Base-by-base conservation (phyloP, 2,797 vertebrate genomes). In the Pelobates cultripes region DNA sequence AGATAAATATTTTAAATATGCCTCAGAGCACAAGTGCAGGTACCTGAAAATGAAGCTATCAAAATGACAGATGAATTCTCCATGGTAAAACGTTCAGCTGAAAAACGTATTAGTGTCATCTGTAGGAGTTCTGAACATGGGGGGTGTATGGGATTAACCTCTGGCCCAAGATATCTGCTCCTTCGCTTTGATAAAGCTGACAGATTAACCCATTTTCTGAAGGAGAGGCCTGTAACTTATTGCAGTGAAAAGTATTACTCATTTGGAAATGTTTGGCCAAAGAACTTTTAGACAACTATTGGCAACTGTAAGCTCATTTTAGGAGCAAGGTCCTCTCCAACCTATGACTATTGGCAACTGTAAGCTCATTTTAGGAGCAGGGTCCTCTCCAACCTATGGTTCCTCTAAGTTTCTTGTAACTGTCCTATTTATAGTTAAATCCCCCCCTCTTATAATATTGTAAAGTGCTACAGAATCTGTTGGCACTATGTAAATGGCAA, bases 91-190 rank as follows among this genome's bases (percentile, higher is more conserved):
- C 28, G 10, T 71, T 42, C 69, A 72, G 71, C 60, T 67, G 74
- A 13, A 71, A 73, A 77, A 55, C 80, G 47, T 77, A 82, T 73
- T 82, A 82, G 45, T 66, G 69, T 47, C 4, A 47, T 14, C 74
- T 12, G 74, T 67, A 71, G 74, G 73, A 55, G 55, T n/a, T 45
- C 60, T 77, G 75, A 68, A 82, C 69, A 72, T 72, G 57, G 68
- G 79, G 66, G 66, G 57, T 81, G 68, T 66, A 71, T 68, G 40
- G 69, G 75, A 82, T 82, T 82, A 82, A 82, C 74, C 80, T 82
- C 61, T 82, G 75, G 73, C 71, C 47, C 63, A 70, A 43, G 8
- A 69, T 77, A 74, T 74, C 70, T 47, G 70, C 70, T 78, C 40
- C 53, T 47, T n/a, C 40, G 51, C 75, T 74, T 69, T 63, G 70